A percentile compares a stretch with the other conserved stretches of the same genome.
Evolutionary conservation across 1,140 invertebrate species (phyloP).

Genomic region (Riptortus pedestris): DNA sequence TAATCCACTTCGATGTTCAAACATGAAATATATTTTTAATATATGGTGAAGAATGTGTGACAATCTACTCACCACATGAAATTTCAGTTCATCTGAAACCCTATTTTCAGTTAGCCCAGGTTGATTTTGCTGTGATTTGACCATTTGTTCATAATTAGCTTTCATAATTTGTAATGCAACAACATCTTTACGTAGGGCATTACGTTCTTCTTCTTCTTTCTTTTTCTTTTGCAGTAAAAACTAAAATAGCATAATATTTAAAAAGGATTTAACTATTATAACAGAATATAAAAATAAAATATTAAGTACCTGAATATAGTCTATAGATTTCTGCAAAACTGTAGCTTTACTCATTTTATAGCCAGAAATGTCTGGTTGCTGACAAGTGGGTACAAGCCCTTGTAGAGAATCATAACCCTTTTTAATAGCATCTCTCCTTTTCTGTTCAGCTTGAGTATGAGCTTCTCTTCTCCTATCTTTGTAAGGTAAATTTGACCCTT

Average conservation of each 20-base stretch:
- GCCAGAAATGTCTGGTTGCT: conserved; percentile 71
- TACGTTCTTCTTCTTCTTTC: conserved; percentile 85
- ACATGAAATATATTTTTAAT: too few relatives aligned
- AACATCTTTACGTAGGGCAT: conserved; percentile 87
- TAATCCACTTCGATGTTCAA: too few relatives aligned
- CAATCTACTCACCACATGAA: conserved; percentile 83
- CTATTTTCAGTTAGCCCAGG: conserved; percentile 74
- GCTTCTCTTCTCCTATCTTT: conserved; percentile 88
- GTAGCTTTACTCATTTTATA: conserved; percentile 95
- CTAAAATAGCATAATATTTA: conserved; percentile 39
- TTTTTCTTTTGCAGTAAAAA: conserved; percentile 83
- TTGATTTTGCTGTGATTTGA: conserved; percentile 89
- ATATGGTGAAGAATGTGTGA: too few relatives aligned
- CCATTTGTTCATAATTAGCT: conserved; percentile 90
- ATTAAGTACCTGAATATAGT: conserved; percentile 59
- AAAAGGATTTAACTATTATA: neutral
- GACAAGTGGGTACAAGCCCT: conserved; percentile 84
- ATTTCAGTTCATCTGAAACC: conserved; percentile 89
- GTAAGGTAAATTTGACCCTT: conserved; percentile 64
- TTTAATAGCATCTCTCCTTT: conserved; percentile 91
- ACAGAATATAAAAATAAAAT: neutral
- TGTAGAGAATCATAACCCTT: conserved; percentile 87
- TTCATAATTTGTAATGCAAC: conserved; percentile 86
- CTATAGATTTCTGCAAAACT: conserved; percentile 83
- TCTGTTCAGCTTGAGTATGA: conserved; percentile 95